phyloP scores from a whole-genome alignment of 2,113 vertebrate species.

The Chloropsis cyanopogon region DNA sequence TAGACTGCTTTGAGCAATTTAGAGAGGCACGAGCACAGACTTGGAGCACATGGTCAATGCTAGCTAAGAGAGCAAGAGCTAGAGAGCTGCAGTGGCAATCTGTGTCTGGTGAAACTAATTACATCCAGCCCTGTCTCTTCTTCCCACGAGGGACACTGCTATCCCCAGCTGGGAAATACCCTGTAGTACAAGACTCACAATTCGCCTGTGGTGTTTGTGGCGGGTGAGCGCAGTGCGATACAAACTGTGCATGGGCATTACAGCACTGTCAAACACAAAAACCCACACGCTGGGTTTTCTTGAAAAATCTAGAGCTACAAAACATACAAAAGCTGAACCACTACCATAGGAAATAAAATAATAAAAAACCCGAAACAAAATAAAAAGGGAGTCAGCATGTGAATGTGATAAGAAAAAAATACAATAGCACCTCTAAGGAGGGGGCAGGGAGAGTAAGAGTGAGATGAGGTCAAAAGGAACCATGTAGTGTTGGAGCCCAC shows the following conservation, averaged over 20 bases:
- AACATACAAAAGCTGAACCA: constrained; percentile 69
- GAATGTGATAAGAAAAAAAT: constrained; percentile 66
- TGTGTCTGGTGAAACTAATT: background rate
- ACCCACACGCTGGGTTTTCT: background rate
- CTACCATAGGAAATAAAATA: constrained; percentile 71
- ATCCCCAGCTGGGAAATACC: background rate
- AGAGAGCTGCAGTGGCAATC: background rate
- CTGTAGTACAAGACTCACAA: background rate
- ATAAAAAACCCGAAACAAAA: constrained; percentile 17
- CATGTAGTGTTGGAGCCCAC: constrained; percentile 46
- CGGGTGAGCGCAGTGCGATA: background rate
- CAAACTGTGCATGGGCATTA: constrained; percentile 14
- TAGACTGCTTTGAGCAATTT: background rate
- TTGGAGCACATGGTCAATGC: background rate
- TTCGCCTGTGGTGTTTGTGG: background rate
- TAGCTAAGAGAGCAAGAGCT: background rate
- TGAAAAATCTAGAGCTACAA: constrained; percentile 61
- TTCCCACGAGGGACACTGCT: background rate
- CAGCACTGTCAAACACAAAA: constrained; percentile 49
- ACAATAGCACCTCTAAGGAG: constrained; percentile 76
- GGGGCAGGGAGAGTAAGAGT: constrained; percentile 21
- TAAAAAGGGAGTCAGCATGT: constrained; percentile 48
- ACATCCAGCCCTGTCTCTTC: constrained; percentile 12
- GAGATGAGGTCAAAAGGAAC: constrained; percentile 64
- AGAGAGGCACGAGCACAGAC: background rate